A percentile compares a stretch with the other conserved stretches of the same genome.
phyloP scores from a whole-genome alignment of 2,113 vertebrate species.

The Antechinus flavipes region DNA sequence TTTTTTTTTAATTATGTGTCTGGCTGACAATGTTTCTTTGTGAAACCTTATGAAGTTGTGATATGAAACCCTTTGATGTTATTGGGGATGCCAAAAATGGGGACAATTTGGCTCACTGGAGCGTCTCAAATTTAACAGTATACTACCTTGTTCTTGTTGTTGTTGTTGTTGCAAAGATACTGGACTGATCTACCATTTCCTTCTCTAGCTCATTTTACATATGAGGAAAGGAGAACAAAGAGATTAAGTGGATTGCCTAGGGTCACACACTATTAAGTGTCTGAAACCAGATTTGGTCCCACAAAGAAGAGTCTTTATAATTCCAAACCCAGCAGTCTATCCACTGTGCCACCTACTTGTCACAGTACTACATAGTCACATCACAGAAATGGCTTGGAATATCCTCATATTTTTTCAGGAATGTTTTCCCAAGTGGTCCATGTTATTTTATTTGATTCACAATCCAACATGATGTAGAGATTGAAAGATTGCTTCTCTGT shows the following conservation, averaged over 20 bases:
- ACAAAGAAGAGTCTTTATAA: not conserved
- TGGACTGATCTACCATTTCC: too few species aligned
- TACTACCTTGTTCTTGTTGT: not conserved
- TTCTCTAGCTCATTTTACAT: too few species aligned
- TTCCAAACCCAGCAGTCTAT: not conserved
- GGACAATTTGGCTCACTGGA: not conserved
- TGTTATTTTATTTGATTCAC: slow-evolving; percentile 9
- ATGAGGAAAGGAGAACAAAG: too few species aligned
- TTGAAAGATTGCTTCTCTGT: not conserved
- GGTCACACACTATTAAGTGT: not conserved
- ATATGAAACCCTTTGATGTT: not conserved
- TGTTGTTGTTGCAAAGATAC: too few species aligned
- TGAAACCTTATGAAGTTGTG: not conserved
- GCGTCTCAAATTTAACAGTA: not conserved
- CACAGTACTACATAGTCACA: not conserved
- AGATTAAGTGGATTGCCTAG: not conserved
- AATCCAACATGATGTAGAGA: not conserved
- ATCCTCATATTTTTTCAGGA: not conserved
- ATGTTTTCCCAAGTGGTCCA: not conserved
- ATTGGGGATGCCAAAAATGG: not conserved
- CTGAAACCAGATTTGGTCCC: not conserved
- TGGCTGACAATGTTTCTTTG: not conserved
- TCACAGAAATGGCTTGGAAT: not conserved
- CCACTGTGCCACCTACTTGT: not conserved
- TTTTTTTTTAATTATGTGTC: not conserved